Evolutionary conservation across 2,888 invertebrate species (phyloP).

Genomic region (Blastobasis adustella): DNA sequence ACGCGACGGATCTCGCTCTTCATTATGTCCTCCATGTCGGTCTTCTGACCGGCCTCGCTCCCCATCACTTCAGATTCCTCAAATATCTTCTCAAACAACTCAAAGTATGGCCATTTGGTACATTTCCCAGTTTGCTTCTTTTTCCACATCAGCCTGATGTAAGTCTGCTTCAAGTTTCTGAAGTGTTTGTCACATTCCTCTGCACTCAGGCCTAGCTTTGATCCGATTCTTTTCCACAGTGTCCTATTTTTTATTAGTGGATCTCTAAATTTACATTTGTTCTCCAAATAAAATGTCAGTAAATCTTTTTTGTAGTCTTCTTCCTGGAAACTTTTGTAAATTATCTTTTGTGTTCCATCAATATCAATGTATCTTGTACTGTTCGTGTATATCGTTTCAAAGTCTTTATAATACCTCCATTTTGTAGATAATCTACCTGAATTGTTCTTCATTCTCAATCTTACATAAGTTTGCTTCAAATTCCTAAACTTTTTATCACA

Average conservation of each 20-base stretch:
- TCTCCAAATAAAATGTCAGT: conserved; percentile 50
- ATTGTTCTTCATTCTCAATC: conserved; percentile 43
- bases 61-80: conserved; percentile 20
- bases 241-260: conserved; percentile 51
- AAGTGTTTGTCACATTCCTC: conserved; percentile 63
- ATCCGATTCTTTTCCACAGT: conserved; percentile 47
- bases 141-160: conserved; percentile 45
- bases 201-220: conserved; percentile 42
- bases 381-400: conserved; percentile 45
- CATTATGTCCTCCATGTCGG: conserved; percentile 26
- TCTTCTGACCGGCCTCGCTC: background rate
- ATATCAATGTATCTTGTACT: conserved; percentile 10
- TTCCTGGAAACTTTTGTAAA: conserved; percentile 23
- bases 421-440: conserved; percentile 42
- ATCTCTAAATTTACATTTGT: conserved; percentile 51
- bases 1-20: conserved; percentile 39
- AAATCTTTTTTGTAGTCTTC: conserved; percentile 52
- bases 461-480: conserved; percentile 57
- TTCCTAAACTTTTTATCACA: conserved; percentile 61
- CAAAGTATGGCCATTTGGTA: conserved; percentile 56
- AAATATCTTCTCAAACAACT: conserved; percentile 56
- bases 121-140: conserved; percentile 43
- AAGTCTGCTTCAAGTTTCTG: conserved; percentile 62
- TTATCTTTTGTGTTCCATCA: conserved; percentile 17
- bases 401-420: conserved; percentile 59